These are phyloP conservation scores for Oxyura jamaicensis DNA, from an alignment of 2,113 vertebrate genomes.

Conservation along the genomic window DNA sequence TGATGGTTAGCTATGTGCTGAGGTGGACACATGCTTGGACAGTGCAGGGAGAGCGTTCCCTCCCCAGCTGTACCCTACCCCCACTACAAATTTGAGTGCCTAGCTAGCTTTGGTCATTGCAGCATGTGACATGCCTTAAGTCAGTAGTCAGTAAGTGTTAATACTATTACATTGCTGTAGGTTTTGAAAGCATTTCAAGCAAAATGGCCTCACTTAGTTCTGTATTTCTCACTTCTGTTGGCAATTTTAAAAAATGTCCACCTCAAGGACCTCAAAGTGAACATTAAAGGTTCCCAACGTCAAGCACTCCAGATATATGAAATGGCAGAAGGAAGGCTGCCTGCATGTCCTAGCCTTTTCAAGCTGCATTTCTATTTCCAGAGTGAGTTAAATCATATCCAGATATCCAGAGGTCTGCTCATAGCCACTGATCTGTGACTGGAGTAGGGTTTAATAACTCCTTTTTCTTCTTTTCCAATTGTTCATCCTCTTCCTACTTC, in stretches of 20 bases:
- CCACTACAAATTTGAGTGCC: background rate
- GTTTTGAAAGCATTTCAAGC: background rate
- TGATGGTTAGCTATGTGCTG: background rate
- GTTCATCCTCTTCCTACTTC: background rate
- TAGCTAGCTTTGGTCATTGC: background rate
- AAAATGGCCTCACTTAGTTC: background rate
- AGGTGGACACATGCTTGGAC: background rate
- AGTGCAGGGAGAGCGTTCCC: background rate
- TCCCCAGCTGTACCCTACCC: background rate
- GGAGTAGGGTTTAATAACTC: background rate
- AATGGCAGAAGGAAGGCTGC: background rate
- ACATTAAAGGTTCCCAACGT: rapidly evolving
- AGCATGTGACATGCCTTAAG: background rate
- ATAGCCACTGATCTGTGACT: background rate
- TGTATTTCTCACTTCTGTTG: background rate
- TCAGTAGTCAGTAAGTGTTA: background rate
- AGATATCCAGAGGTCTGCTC: background rate
- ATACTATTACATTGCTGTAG: background rate
- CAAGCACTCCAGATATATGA: background rate
- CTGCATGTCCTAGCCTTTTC: background rate
- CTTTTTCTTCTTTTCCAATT: background rate
- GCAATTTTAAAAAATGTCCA: background rate
- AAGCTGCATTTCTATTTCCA: background rate
- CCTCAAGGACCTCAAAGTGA: background rate
- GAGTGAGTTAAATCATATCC: background rate